Evolutionary conservation across 2,113 vertebrate genomes (phyloP), one percentile per base, ranked within the genome.

Genomic region (Megaceryle maxima): DNA sequence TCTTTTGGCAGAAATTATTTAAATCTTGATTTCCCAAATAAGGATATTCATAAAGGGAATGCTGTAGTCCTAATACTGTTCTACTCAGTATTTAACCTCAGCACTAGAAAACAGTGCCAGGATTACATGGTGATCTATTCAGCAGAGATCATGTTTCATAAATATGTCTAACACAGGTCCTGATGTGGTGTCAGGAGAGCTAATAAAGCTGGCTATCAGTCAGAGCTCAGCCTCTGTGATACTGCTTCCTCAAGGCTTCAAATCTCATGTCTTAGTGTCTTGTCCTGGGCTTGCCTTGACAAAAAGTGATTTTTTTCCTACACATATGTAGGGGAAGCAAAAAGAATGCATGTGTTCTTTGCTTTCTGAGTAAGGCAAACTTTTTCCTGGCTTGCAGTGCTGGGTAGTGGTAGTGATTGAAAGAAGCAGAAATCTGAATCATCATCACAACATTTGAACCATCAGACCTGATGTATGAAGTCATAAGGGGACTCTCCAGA

Each of bases 361-460:
- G 19, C 10, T 50, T 70, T 57, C 24, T 39, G 57, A 70, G 41
- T 43, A n/a, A 19, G 24, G 28, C 6, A 25, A 55, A 55, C 10
- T 62, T 21, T 51, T 16, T 17, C 7, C 19, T 29, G 7, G 17
- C 79, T 74, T 68, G 8, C 21, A 64, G 10, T 31, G 9, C 29
- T 64, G 35, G 12, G 22, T 2, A 2, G 7, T 3, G 37, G 13
- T 16, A 1, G 25, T 28, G 8, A 25, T 1, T 55, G n/a, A 59
- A 64, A 84, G 43, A 41, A 75, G 3, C 11, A 41, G 37, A 76
- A 88, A 64, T 29, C 8, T 50, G 48, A 50, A 50, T 50, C 48
- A 50, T 50, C 48, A 50, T 50, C 4, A 24, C 29, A 57, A 5
- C 10, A 20, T 15, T 26, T 51, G 43, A 82, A n/a, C 44, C 20